phyloP scores from a whole-genome alignment of 2,888 invertebrate genomes.

The Phania funesta region DNA sequence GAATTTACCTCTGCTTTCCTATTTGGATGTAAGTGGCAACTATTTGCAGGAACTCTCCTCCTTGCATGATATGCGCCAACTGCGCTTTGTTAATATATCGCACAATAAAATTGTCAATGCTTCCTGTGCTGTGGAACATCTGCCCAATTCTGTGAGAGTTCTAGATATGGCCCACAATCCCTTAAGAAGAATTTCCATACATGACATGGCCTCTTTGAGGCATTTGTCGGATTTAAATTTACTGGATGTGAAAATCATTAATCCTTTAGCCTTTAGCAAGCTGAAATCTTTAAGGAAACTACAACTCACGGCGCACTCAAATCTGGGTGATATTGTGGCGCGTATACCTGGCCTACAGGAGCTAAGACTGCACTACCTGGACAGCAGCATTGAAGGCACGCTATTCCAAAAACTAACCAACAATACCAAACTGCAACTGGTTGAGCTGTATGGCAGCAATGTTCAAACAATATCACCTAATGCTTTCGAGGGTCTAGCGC shows the following conservation, averaged over 20 bases:
- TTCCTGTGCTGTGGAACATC: slow-evolving; percentile 87
- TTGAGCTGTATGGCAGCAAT: slow-evolving; percentile 89
- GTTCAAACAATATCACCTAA: slow-evolving; percentile 88
- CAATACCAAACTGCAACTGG: slow-evolving; percentile 88
- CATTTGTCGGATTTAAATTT: slow-evolving; percentile 88
- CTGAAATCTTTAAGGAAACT: slow-evolving; percentile 87
- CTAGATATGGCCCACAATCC: slow-evolving; percentile 92
- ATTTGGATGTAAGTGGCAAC: slow-evolving; percentile 90
- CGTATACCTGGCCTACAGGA: slow-evolving; percentile 88
- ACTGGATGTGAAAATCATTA: slow-evolving; percentile 86
- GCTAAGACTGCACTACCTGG: slow-evolving; percentile 88
- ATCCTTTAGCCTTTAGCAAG: slow-evolving; percentile 87
- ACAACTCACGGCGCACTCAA: slow-evolving; percentile 87
- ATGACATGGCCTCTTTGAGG: slow-evolving; percentile 81
- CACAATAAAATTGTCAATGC: slow-evolving; percentile 88
- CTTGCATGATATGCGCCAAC: slow-evolving; percentile 85
- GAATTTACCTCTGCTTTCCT: slow-evolving; percentile 88
- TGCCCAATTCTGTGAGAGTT: slow-evolving; percentile 86
- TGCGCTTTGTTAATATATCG: slow-evolving; percentile 88
- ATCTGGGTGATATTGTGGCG: slow-evolving; percentile 86
- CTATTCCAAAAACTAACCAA: slow-evolving; percentile 85
- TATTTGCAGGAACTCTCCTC: slow-evolving; percentile 87
- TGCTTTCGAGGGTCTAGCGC: slow-evolving; percentile 88
- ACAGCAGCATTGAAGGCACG: slow-evolving; percentile 86
- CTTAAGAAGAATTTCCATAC: slow-evolving; percentile 87